Percentiles rank a stretch among this genome's conserved stretches.
phyloP scores from a whole-genome alignment of 2,113 vertebrate genomes.

The Oreocharis arfaki region DNA sequence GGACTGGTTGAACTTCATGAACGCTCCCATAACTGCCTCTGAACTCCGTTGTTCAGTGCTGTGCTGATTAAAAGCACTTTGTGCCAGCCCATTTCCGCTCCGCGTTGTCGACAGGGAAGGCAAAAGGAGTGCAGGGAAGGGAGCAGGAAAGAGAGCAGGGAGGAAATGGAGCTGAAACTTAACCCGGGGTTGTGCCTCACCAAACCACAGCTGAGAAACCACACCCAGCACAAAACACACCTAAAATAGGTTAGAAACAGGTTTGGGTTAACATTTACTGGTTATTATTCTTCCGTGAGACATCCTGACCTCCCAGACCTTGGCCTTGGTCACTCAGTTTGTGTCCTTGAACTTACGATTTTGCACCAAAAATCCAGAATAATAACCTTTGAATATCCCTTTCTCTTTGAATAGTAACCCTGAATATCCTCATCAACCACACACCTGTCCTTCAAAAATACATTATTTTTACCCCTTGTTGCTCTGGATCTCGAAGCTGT shows the following conservation, averaged over 20 bases:
- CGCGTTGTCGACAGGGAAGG: accelerated
- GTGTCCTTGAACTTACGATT: neutral
- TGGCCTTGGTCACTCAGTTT: neutral
- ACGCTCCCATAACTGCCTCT: neutral
- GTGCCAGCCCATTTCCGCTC: neutral
- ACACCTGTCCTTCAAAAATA: neutral
- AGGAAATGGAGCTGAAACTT: neutral
- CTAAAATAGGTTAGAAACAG: accelerated
- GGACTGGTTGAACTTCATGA: neutral
- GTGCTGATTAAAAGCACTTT: neutral
- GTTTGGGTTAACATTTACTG: neutral
- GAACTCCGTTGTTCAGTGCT: accelerated
- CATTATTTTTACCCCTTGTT: neutral
- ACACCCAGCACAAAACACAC: neutral
- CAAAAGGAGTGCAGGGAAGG: no score
- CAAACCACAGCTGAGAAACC: neutral
- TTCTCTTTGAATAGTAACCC: neutral
- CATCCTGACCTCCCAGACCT: neutral
- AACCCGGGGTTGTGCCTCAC: neutral
- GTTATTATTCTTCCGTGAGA: neutral
- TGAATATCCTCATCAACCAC: neutral
- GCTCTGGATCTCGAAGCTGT: neutral
- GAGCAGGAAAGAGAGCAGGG: neutral
- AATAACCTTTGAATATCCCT: neutral
- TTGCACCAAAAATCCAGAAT: neutral